These are phyloP conservation scores for Holotrichia oblita DNA, from an alignment of 1,140 invertebrate species.

Conservation along the genomic window DNA sequence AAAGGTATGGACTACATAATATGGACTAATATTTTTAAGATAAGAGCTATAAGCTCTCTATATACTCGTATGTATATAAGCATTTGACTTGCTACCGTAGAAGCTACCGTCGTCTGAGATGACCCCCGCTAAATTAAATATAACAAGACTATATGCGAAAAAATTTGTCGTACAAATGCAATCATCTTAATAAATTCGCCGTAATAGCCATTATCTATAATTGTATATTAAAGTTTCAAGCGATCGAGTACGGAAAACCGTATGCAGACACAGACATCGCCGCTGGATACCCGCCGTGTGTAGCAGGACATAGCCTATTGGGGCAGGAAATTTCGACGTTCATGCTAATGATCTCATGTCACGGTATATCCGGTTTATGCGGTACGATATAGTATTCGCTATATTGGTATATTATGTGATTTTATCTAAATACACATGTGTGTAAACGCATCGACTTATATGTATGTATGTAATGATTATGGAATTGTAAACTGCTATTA, in stretches of 20 bases:
- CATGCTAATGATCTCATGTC: conserved; percentile 57
- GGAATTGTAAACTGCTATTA: too few relatives aligned
- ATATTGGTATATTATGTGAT: conserved; percentile 17
- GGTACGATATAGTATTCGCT: conserved; percentile 18
- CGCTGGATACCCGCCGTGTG: conserved; percentile 43
- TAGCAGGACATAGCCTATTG: conserved; percentile 59
- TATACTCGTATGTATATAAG: too few relatives aligned
- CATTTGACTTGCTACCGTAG: too few relatives aligned
- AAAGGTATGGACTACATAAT: too few relatives aligned
- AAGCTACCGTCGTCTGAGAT: too few relatives aligned
- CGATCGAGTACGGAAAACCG: conserved; percentile 12
- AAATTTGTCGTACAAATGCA: background rate
- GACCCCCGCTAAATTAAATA: too few relatives aligned
- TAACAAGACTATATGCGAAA: too few relatives aligned
- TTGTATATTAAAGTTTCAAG: background rate
- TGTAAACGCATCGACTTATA: background rate
- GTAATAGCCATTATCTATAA: background rate
- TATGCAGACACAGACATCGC: conserved; percentile 18
- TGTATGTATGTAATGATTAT: background rate
- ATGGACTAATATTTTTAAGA: too few relatives aligned
- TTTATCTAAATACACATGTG: background rate
- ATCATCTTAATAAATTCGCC: conserved; percentile 10
- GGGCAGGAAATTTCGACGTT: conserved; percentile 59
- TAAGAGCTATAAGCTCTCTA: too few relatives aligned
- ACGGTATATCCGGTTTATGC: conserved; percentile 51